phyloP scores from a whole-genome alignment of 2,113 vertebrate species.

The Oplegnathus fasciatus region DNA sequence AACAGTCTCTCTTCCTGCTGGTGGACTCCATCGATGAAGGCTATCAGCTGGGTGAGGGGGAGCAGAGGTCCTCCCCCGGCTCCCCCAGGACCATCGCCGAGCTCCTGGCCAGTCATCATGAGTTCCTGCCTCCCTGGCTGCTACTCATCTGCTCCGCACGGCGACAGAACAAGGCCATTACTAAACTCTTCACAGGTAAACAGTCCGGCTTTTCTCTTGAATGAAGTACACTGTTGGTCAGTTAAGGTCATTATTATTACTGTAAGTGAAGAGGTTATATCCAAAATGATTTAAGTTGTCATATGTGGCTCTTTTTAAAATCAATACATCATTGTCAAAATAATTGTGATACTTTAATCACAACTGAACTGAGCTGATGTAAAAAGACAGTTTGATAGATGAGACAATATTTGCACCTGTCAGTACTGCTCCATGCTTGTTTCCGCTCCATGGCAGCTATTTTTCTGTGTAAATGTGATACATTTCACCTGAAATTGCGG shows the following conservation, averaged over 20 bases:
- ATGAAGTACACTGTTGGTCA: not conserved
- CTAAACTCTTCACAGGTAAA: constrained; percentile 97
- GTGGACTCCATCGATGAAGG: constrained; percentile 96
- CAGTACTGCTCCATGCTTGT: not conserved
- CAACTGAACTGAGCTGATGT: constrained; percentile 11
- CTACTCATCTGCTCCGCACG: constrained; percentile 95
- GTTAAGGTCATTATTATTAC: not conserved
- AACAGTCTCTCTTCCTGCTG: constrained; percentile 92
- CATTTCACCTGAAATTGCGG: constrained; percentile 21
- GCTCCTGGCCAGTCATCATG: constrained; percentile 93
- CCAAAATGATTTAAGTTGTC: not conserved
- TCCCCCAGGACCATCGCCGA: constrained; percentile 93
- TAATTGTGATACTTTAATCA: not conserved
- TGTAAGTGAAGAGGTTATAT: not conserved
- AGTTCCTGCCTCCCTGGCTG: constrained; percentile 97
- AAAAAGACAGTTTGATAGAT: constrained; percentile 31
- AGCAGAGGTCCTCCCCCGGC: constrained; percentile 85
- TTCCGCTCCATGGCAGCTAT: not conserved
- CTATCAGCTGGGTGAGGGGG: constrained; percentile 87
- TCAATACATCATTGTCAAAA: constrained; percentile 9
- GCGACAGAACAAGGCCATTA: constrained; percentile 96
- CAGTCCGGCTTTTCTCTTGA: not conserved
- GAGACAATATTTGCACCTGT: constrained; percentile 23
- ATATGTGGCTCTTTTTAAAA: not conserved
- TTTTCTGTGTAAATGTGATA: constrained; percentile 31